Base-by-base conservation (phyloP, 2,888 invertebrate genomes). In the Xestobium rufovillosum region DNA sequence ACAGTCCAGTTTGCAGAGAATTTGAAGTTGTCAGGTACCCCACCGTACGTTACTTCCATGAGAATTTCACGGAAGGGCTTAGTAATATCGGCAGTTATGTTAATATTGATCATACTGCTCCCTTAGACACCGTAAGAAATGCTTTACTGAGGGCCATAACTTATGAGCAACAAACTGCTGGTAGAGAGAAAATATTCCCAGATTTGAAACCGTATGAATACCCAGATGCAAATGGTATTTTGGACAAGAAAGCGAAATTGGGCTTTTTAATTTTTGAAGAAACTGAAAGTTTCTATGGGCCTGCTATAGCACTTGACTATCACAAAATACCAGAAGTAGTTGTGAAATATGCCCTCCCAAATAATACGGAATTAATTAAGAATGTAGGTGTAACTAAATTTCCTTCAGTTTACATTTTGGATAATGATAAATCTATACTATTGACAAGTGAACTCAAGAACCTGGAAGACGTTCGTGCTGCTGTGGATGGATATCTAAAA, bases 261-360 rank as follows among this genome's bases (percentile, higher is more conserved):
- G 70, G 75, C 26, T 74, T 85, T 50, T 59, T 86, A 9, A 66
- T 87, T 15, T 74, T 82, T 53, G 84, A 85, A 61, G 65, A 72
- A 38, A 66, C 65, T 4, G 73, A 76, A 45, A 76, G 80, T 0
- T 73, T 70, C 31, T 47, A 65, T 16, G 86, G 83, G 1, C 66
- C 75, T 26, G 77, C 83, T 67, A 66, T 86, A 15, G 73, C 76
- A 15, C 63, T 88, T 27, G 80, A 84, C 58, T 67, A 81, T 26
- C 69, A 72, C 51, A 69, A 69, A 30, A 72, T 76, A 42, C 66
- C 69, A 31, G 61, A 71, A 42, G 59, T 83, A 8, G 63, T 61
- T 39, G 69, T 84, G 9, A 73, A 75, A 42, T 72, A 78, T 42
- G 72, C 79, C 1, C 63, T 57, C n/a, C 6, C n/a, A 8, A 70